phyloP scores from a whole-genome alignment of 2,797 vertebrate genomes.

The Ctenosaura bakeri region DNA sequence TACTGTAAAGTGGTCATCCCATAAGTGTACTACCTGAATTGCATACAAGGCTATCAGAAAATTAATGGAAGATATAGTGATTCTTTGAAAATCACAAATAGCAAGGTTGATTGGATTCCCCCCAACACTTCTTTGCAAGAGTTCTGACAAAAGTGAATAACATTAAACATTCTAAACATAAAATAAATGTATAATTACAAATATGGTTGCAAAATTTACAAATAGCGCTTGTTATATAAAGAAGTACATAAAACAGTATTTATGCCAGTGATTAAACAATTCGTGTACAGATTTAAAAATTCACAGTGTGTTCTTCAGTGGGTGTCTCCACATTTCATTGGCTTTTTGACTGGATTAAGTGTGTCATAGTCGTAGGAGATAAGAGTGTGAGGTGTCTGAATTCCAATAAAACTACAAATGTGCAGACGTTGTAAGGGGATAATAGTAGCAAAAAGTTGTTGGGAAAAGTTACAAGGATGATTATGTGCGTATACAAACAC shows the following conservation, averaged over 20 bases:
- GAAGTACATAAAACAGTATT: background rate
- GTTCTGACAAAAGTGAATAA: background rate
- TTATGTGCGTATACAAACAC: background rate
- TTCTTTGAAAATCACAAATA: background rate
- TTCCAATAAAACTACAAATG: background rate
- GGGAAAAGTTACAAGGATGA: conserved; percentile 21
- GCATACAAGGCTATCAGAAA: background rate
- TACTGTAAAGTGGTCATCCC: background rate
- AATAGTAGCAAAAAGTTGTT: background rate
- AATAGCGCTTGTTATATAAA: background rate
- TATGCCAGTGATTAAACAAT: no score
- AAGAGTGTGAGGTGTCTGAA: no score
- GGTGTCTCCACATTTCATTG: no score
- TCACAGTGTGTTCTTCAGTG: no score
- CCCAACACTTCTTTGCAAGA: background rate
- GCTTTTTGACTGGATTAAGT: no score
- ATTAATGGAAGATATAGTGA: background rate
- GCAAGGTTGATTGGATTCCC: background rate
- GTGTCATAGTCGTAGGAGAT: no score
- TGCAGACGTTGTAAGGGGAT: background rate
- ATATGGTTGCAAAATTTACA: conserved; percentile 1
- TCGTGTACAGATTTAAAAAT: no score
- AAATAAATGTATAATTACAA: background rate
- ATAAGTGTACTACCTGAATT: background rate
- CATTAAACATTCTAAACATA: background rate